phyloP scores from a whole-genome alignment of 2,113 vertebrate genomes.

The Pavo muticus region DNA sequence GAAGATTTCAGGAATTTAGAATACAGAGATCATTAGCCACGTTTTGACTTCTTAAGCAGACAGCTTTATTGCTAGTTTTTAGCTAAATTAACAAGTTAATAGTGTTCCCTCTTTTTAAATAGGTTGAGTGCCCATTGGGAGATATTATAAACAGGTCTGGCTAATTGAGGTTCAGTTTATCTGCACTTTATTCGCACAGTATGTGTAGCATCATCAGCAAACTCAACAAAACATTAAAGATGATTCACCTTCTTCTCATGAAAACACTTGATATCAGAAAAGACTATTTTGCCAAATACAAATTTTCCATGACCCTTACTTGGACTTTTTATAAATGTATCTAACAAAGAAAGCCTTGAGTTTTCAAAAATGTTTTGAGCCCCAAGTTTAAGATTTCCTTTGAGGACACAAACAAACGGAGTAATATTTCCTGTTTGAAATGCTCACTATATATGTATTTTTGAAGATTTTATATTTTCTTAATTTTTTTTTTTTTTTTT shows the following conservation, averaged over 20 bases:
- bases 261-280: not conserved
- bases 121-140: not conserved
- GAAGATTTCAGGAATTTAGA: not conserved
- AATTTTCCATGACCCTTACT: not conserved
- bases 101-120: not conserved
- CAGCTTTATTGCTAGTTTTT: not conserved
- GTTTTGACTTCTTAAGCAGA: not conserved
- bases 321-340: not conserved
- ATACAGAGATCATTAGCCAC: not conserved
- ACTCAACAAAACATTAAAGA: not conserved
- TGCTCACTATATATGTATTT: not conserved
- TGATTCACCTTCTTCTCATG: not conserved
- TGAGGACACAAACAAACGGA: not conserved
- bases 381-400: not conserved
- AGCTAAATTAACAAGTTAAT: constrained; percentile 22
- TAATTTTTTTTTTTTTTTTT: not conserved
- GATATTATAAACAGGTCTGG: constrained; percentile 23
- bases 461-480: not conserved
- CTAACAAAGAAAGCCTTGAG: not conserved
- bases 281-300: not conserved
- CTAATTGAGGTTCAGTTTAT: constrained; percentile 45
- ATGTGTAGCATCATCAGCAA: not conserved
- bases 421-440: not conserved
- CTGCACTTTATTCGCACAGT: not conserved
- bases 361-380: not conserved